Evolutionary conservation across 2,797 vertebrate species (phyloP), one percentile per base, ranked within the genome.

Genomic region (Hypotaenidia philippensis): DNA sequence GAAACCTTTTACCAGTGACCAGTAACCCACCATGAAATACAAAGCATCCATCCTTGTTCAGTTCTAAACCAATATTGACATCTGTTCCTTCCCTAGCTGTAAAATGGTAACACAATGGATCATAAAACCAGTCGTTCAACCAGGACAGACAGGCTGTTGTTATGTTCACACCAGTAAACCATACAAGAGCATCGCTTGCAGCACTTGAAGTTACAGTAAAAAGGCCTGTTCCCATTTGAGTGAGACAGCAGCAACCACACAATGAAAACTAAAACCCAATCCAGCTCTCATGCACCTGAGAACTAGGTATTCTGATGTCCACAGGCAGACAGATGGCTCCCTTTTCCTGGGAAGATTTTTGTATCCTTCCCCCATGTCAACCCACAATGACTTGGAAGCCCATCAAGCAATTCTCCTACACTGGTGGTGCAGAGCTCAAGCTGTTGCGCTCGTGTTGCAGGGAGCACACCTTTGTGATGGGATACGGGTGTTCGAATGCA

Each of bases 41-140:
- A 13, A 77, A 60, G 26, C 1, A 1, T 18, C 26, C 3, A 2
- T 6, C 8, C 13, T 64, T 0, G 0, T 38, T 80, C 38, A 6
- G 3, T 27, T 49, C 47, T 44, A 44, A 44, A 19, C 41, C 9
- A 10, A 21, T 22, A 47, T 21, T 47, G 45, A 49, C 23, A 65
- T 32, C 49, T 40, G 50, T 23, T 94, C 49, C 64, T 83, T 87
- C 36, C 76, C 38, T 5, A 71, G 55, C 13, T 20, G 38, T 10
- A n/a, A 72, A 71, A 78, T 9, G 1, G 0, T 16, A 52, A 57
- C 27, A 56, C 4, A 20, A 9, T 5, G 18, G 38, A 59, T 31
- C 34, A 50, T 6, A 57, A 53, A 87, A 45, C 3, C 7, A 66
- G 64, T 40, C 25, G 55, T 61, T 27, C 25, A 18, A 68, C 64